Percentiles rank a stretch among this genome's conserved stretches.
These are phyloP conservation scores for Bubo blakistoni DNA, from an alignment of 2,113 vertebrate genomes.

Conservation along the genomic window DNA sequence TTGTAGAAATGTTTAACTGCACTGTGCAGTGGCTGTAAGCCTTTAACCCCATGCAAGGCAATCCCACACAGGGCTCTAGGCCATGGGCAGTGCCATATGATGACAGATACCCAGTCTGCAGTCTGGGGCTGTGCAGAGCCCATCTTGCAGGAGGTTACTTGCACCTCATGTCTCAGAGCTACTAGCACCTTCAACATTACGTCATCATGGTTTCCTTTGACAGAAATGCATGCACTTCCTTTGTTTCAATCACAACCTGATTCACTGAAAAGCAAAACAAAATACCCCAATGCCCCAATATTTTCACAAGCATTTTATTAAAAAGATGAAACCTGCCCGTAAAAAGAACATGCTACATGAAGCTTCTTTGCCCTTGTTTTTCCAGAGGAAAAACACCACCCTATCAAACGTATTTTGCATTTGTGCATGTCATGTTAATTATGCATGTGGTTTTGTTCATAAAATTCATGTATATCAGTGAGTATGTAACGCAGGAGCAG, in stretches of 20 bases:
- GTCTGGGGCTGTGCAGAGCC: not conserved
- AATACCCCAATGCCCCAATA: no score
- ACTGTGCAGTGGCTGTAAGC: not conserved
- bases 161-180: not conserved
- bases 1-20: not conserved
- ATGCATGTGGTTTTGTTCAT: not conserved
- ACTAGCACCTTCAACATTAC: not conserved
- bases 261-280: not conserved
- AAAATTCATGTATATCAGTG: not conserved
- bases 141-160: not conserved
- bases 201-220: not conserved
- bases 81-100: accelerated
- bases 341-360: not conserved
- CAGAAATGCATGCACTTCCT: not conserved
- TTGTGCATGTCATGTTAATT: not conserved
- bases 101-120: not conserved
- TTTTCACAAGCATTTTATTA: not conserved
- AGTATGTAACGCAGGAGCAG: not conserved
- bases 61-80: not conserved
- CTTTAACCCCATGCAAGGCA: accelerated
- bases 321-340: not conserved
- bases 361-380: not conserved
- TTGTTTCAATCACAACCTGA: not conserved
- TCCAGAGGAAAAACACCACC: not conserved
- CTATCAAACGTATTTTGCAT: not conserved